Evolutionary conservation across 2,888 invertebrate genomes (phyloP), one percentile per base, ranked within the genome.

Genomic region (Podabrus alpinus): DNA sequence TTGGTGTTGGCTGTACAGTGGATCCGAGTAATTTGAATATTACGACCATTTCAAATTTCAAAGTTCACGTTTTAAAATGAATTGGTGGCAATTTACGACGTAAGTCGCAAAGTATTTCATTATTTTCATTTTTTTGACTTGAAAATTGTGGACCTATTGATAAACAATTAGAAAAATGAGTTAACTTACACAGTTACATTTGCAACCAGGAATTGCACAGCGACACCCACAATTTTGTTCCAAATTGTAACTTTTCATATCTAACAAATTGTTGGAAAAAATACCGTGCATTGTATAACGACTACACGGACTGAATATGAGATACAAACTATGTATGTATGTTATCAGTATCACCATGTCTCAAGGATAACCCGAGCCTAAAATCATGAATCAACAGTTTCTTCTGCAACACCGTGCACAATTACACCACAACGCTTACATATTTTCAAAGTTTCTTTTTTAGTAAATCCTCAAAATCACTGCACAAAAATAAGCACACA

Each of bases 341-440:
- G 72, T 74, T 74, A 74, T 74, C 74, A 74, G 66, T 69, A 64
- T 73, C 68, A 69, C 60, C 61, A 60, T 66, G 67, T 74, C 61
- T 74, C 74, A 74, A 74, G 74, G 74, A 69, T 74, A 74, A 70
- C 60, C 67, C 74, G 59, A 67, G 17, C 70, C 45, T 29, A 69
- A 74, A 69, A 66, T 19, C 69, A 74, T 66, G 73, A 74, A 59
- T 74, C 74, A 66, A 74, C 74, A 74, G n/a, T 74, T 73, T 73
- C 69, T 74, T 69, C 59, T 66, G 19, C 19, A 19, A 21, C 45
- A 45, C 13, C 29, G 13, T 29, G 29, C 11, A 29, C 29, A 29
- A 29, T 29, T 45, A 45, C n/a, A 45, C n/a, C n/a, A 45, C 45
- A 2, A n/a, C 5, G 45, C n/a, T n/a, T n/a, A n/a, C 45, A n/a